Base-by-base conservation (phyloP, 2,797 vertebrate genomes). In the Pyrocephalus nanus region DNA sequence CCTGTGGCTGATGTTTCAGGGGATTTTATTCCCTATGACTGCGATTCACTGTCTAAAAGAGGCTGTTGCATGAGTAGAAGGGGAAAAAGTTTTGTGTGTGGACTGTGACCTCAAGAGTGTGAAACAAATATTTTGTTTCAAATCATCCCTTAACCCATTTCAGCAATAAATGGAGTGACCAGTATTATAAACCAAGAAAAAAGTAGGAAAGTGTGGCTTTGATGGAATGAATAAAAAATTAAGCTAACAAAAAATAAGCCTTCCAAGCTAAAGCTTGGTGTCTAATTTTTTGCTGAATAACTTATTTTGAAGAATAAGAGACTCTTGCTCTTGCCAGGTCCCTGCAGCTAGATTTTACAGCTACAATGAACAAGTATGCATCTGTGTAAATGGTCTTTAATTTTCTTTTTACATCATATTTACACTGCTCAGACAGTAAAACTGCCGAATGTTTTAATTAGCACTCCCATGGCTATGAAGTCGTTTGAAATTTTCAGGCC, bases 401-500 rank as follows among this genome's bases (percentile, higher is more conserved):
- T 89, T 93, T 95, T 95, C 90, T 93, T 93, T 95, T 95, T 92
- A 94, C 73, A 92, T 93, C 84, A 30, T 94, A 96, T 95, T 95
- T 95, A 75, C 92, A 85, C 62, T 93, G 62, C 91, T 94, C 86
- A 93, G 80, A 96, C 80, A 94, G 93, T 91, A 94, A 95, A 96
- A 90, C 88, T 93, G 77, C 66, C 88, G 88, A 93, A 94, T 92
- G 83, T 90, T 97, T 93, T 94, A 95, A 95, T 96, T 92, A 96
- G 76, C 79, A 60, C 92, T 93, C 78, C 92, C 61, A 61, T 40
- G 93, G 91, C 80, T 93, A 62, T 53, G 93, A 95, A 95, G 64
- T 74, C 38, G 53, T 89, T 95, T 91, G 88, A 95, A 85, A 96
- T 74, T 77, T 86, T 38, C 51, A 15, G 82, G 80, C 30, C 0